Conservation (phyloP, 2,113 vertebrate genomes). For the Calonectris borealis region DNA sequence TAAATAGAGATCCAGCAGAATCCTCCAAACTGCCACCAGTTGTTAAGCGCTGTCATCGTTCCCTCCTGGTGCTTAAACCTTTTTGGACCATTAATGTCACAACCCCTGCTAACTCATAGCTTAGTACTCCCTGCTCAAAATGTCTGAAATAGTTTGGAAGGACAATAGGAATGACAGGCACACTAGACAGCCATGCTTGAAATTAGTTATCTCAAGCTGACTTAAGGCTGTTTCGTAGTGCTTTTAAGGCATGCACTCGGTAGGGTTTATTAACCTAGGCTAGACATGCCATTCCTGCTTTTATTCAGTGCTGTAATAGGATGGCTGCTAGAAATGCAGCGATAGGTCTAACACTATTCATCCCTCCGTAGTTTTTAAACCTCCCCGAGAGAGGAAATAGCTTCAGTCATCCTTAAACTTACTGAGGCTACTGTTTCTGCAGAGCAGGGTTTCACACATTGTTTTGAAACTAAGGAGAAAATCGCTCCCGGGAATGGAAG, state of each 20-base stretch:
- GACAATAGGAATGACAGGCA: constrained; percentile 80
- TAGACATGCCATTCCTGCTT: constrained; percentile 64
- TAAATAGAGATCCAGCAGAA: constrained; percentile 70
- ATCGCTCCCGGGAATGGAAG: neutral
- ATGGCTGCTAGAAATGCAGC: constrained; percentile 64
- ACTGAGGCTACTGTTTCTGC: constrained; percentile 4
- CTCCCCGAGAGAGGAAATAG: constrained; percentile 35
- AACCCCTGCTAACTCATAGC: constrained; percentile 81
- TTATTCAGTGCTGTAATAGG: constrained; percentile 68
- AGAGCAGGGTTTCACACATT: constrained; percentile 51
- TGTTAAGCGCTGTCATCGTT: constrained; percentile 68
- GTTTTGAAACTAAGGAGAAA: constrained; percentile 13
- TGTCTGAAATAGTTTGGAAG: constrained; percentile 84
- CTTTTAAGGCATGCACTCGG: constrained; percentile 65
- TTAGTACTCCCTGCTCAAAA: constrained; percentile 76
- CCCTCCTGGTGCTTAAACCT: constrained; percentile 64
- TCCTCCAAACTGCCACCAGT: constrained; percentile 69
- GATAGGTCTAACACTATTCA: constrained; percentile 61
- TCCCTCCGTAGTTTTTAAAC: constrained; percentile 57
- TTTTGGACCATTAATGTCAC: constrained; percentile 72
- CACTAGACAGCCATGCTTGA: constrained; percentile 79
- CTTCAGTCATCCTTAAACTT: constrained; percentile 64
- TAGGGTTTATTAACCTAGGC: constrained; percentile 64
- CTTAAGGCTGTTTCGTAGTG: constrained; percentile 61
- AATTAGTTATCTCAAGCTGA: constrained; percentile 71